phyloP scores from a whole-genome alignment of 2,797 vertebrate species.

The Anabas testudineus region DNA sequence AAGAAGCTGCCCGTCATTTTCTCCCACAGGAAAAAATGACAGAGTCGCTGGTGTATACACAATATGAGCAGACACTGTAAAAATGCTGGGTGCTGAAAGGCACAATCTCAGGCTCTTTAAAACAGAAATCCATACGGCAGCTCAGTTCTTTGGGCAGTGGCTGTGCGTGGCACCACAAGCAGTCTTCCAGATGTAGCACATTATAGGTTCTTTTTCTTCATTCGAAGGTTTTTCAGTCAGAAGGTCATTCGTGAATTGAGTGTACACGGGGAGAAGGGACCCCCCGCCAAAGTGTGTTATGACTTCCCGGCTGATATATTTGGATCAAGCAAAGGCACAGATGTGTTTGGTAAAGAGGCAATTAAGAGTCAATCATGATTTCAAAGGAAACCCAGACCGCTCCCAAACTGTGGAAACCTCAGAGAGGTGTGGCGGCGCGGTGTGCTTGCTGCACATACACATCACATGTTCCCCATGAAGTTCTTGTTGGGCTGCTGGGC shows the following conservation, averaged over 20 bases:
- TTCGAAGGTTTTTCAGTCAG: slow-evolving; percentile 58
- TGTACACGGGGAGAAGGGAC: neutral
- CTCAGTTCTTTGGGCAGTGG: slow-evolving; percentile 43
- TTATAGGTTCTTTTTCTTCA: slow-evolving; percentile 55
- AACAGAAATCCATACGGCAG: slow-evolving; percentile 38
- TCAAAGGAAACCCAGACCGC: slow-evolving; percentile 57
- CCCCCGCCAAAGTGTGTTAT: slow-evolving; percentile 15
- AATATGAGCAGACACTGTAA: slow-evolving; percentile 34
- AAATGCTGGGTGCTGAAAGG: slow-evolving; percentile 62
- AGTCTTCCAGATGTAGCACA: slow-evolving; percentile 41
- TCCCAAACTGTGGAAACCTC: slow-evolving; percentile 68
- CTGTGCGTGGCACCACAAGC: slow-evolving; percentile 39
- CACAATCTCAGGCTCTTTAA: slow-evolving; percentile 57
- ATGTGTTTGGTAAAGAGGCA: slow-evolving; percentile 80
- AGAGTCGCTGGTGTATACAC: slow-evolving; percentile 36
- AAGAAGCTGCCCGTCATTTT: slow-evolving; percentile 66
- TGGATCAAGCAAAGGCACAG: slow-evolving; percentile 82
- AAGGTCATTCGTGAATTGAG: slow-evolving; percentile 46
- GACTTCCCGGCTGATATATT: slow-evolving; percentile 73
- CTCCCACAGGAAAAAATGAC: slow-evolving; percentile 51
- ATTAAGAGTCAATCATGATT: slow-evolving; percentile 65
- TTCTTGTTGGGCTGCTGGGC: slow-evolving; percentile 91
- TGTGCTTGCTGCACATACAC: slow-evolving; percentile 9
- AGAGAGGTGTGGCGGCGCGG: slow-evolving; percentile 54
- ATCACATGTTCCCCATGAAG: slow-evolving; percentile 86